These are phyloP conservation scores for Tetrapedia diversipes DNA, from an alignment of 2,888 invertebrate species.

Conservation along the genomic window DNA sequence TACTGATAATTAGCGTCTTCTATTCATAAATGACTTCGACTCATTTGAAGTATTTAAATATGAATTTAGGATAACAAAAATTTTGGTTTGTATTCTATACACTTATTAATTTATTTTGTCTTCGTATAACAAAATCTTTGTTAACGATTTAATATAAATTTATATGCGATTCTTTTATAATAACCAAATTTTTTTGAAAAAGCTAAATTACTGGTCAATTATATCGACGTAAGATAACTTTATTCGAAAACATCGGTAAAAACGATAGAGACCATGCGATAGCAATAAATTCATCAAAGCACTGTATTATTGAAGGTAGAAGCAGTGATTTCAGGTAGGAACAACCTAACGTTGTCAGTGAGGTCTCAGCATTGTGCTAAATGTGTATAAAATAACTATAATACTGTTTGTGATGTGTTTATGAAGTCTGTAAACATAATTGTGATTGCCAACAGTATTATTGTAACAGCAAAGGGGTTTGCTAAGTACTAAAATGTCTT, in stretches of 20 bases:
- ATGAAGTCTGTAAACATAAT: constrained; percentile 33
- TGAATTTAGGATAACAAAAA: too few relatives aligned
- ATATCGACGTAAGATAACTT: constrained; percentile 17
- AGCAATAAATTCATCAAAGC: constrained; percentile 19
- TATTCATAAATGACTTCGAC: too few relatives aligned
- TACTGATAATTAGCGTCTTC: too few relatives aligned
- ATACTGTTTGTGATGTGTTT: constrained; percentile 46
- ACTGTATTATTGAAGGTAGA: constrained; percentile 9
- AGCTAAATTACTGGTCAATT: background rate
- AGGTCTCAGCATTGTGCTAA: constrained; percentile 30
- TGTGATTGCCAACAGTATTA: constrained; percentile 41
- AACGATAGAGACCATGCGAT: constrained; percentile 1
- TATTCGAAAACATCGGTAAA: constrained; percentile 2
- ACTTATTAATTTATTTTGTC: too few relatives aligned
- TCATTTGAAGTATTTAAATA: too few relatives aligned
- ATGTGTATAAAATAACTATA: constrained; percentile 18
- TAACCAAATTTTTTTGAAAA: too few relatives aligned
- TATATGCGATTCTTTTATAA: too few relatives aligned
- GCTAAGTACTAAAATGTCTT: constrained; percentile 85
- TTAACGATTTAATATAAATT: too few relatives aligned
- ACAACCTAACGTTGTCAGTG: constrained; percentile 43
- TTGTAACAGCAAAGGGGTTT: constrained; percentile 14
- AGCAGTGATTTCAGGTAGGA: constrained; percentile 29
- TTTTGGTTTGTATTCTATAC: too few relatives aligned
- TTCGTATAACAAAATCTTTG: too few relatives aligned